phyloP scores from a whole-genome alignment of 2,888 invertebrate genomes.

The Mesorhabditis spiculigera region DNA sequence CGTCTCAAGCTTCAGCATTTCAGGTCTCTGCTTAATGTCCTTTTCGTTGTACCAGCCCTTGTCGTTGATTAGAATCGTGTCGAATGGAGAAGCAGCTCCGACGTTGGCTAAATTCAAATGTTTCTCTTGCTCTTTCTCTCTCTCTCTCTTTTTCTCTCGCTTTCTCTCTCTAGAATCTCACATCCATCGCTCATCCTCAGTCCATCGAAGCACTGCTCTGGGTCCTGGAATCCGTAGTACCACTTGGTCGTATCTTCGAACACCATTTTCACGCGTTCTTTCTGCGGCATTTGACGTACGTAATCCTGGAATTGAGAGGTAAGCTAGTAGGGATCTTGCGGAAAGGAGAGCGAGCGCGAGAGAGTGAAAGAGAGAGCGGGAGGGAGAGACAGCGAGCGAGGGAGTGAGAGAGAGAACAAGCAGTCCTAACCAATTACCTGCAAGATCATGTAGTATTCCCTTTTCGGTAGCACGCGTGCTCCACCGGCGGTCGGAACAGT shows the following conservation, averaged over 20 bases:
- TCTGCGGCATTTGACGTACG: background rate
- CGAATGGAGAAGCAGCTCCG: conserved; percentile 48
- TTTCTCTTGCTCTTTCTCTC: background rate
- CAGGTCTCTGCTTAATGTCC: conserved; percentile 33
- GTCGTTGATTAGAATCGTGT: conserved; percentile 44
- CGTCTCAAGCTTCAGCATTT: conserved; percentile 37
- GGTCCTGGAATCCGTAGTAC: conserved; percentile 48
- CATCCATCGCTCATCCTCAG: conserved; percentile 46
- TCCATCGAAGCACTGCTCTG: conserved; percentile 46
- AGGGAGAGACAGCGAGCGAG: background rate
- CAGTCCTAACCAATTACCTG: conserved; percentile 37
- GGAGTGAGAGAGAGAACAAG: background rate
- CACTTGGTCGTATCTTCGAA: conserved; percentile 49
- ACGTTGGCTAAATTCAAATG: conserved; percentile 30
- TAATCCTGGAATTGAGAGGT: background rate
- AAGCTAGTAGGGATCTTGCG: too few relatives aligned
- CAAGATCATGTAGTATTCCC: conserved; percentile 45
- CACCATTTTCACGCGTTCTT: too few relatives aligned
- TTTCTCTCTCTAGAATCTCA: background rate
- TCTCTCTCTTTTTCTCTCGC: too few relatives aligned
- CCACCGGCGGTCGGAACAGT: conserved; percentile 23
- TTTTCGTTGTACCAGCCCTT: conserved; percentile 51
- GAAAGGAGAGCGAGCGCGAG: too few relatives aligned
- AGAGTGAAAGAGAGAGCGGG: background rate
- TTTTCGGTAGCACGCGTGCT: conserved; percentile 19